Evolutionary conservation across 2,113 vertebrate genomes (phyloP).

Genomic region (Dascyllus trimaculatus): DNA sequence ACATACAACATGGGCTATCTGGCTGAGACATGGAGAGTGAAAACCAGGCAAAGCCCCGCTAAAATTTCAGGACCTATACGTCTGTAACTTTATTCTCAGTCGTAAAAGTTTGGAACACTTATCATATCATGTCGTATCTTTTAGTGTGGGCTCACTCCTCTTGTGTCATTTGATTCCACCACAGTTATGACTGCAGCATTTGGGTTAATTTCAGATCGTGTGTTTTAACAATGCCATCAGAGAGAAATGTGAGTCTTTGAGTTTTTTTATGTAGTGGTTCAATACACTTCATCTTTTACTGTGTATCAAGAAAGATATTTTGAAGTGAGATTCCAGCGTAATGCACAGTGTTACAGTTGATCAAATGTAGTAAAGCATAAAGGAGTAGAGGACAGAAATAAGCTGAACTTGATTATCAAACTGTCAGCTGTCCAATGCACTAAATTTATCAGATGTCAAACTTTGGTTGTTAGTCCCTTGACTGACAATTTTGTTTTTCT

Average conservation of each 20-base stretch:
- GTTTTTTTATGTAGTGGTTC: neutral
- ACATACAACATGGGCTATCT: neutral
- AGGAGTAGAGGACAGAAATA: too few relatives aligned
- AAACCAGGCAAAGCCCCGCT: neutral
- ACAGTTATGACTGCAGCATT: neutral
- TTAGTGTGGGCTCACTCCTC: neutral
- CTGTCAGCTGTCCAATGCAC: too few relatives aligned
- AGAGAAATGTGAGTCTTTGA: neutral
- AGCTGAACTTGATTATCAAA: too few relatives aligned
- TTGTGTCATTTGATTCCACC: neutral
- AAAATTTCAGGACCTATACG: neutral
- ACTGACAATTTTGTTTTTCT: too few relatives aligned
- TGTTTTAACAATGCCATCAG: constrained; percentile 15
- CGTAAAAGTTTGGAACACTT: neutral
- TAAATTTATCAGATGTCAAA: too few relatives aligned
- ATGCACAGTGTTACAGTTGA: neutral
- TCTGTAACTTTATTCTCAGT: neutral
- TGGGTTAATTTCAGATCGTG: neutral
- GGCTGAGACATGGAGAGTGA: neutral
- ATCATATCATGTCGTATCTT: neutral
- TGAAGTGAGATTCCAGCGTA: neutral
- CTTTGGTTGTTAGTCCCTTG: too few relatives aligned
- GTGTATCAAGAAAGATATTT: constrained; percentile 6
- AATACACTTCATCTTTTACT: neutral
- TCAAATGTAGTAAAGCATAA: neutral